These are phyloP conservation scores for Hemibagrus wyckioides DNA, from an alignment of 2,113 vertebrate genomes.

Conservation along the genomic window DNA sequence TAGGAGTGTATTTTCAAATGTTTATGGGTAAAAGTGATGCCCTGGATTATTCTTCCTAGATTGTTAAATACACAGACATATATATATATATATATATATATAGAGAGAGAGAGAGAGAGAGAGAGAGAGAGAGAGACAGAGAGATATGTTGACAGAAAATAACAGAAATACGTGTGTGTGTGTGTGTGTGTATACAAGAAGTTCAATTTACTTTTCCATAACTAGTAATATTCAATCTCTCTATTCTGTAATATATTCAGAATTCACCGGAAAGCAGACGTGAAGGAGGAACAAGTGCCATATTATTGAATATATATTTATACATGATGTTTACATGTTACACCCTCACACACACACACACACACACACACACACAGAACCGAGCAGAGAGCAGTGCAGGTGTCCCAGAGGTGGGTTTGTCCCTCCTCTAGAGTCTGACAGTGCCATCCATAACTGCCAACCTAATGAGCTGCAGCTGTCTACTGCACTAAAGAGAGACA, in stretches of 20 bases:
- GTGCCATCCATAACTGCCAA: constrained; percentile 36
- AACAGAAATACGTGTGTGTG: no score
- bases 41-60: not conserved
- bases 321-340: constrained; percentile 10
- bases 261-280: not conserved
- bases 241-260: not conserved
- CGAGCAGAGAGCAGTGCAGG: not conserved
- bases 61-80: not conserved
- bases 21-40: not conserved
- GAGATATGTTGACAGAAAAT: no score
- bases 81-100: no score
- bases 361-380: not conserved
- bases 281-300: constrained; percentile 9
- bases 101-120: no score
- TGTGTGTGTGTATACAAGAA: not conserved
- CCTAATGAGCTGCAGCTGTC: constrained; percentile 41
- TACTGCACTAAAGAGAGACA: constrained; percentile 31
- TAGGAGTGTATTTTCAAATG: not conserved
- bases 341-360: not conserved
- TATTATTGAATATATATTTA: constrained; percentile 19
- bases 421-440: constrained; percentile 26
- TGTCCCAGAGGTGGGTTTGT: constrained; percentile 31
- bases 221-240: not conserved
- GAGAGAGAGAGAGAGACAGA: no score
- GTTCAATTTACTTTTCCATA: not conserved